Conservation (phyloP, 2,113 vertebrate species). For the Pseudorhombus dupliciocellatus region DNA sequence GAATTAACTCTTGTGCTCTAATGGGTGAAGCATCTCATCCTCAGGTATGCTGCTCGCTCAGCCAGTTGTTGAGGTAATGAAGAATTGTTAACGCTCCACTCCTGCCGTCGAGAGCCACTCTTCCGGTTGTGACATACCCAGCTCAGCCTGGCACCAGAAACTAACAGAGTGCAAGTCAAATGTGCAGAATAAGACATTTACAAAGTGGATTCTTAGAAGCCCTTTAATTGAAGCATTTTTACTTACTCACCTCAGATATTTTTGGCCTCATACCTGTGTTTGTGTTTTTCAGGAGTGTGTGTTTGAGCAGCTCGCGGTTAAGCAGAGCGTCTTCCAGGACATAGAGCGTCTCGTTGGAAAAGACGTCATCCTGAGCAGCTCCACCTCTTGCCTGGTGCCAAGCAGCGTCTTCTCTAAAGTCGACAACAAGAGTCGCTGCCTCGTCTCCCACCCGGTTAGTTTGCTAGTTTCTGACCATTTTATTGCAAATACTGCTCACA, state of each 20-base stretch:
- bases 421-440: slow-evolving; percentile 86
- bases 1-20: too few species aligned
- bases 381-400: slow-evolving; percentile 92
- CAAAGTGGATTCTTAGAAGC: not conserved
- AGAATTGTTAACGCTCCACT: not conserved
- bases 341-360: slow-evolving; percentile 84
- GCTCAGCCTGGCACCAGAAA: not conserved
- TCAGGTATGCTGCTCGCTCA: slow-evolving; percentile 6
- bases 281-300: slow-evolving; percentile 87
- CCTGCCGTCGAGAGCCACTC: not conserved
- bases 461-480: too few species aligned
- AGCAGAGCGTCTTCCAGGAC: slow-evolving; percentile 88
- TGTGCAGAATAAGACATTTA: not conserved
- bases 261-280: not conserved
- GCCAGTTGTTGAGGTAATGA: not conserved
- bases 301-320: slow-evolving; percentile 90
- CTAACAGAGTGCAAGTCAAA: too few species aligned
- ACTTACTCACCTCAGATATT: too few species aligned
- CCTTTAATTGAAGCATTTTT: not conserved
- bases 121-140: not conserved
- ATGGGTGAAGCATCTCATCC: not conserved
- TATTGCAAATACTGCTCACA: not conserved
- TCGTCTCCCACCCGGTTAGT: slow-evolving; percentile 96
- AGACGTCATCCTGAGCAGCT: slow-evolving; percentile 89
- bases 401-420: slow-evolving; percentile 88